A percentile compares a stretch with the other conserved stretches of the same genome.
phyloP scores from a whole-genome alignment of 2,113 vertebrate genomes.

The Embiotoca jacksoni region DNA sequence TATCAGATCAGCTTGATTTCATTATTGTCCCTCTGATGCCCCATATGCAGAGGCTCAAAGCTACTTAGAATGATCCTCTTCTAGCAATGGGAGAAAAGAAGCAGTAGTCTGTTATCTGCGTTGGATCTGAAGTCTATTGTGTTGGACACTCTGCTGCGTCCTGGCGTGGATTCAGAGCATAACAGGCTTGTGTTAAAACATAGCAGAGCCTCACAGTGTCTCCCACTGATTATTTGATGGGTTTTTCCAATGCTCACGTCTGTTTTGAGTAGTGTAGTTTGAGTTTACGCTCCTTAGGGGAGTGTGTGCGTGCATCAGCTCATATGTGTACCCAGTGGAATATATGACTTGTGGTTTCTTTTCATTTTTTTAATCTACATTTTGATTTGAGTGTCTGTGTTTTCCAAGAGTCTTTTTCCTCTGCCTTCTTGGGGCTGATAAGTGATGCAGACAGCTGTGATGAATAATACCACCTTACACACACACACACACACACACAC shows the following conservation, averaged over 20 bases:
- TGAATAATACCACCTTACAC: constrained; percentile 59
- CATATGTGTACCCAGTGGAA: constrained; percentile 36
- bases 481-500: constrained; percentile 9
- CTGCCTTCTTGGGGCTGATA: constrained; percentile 67
- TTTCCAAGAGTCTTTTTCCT: constrained; percentile 44
- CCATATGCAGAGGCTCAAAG: constrained; percentile 63
- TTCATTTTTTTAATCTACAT: constrained; percentile 60
- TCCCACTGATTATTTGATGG: constrained; percentile 65
- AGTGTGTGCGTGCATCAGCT: constrained; percentile 8
- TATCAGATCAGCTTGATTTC: constrained; percentile 77
- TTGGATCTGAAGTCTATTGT: constrained; percentile 53
- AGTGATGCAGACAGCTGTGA: constrained; percentile 73
- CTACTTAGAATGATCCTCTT: constrained; percentile 71
- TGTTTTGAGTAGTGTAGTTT: constrained; percentile 31
- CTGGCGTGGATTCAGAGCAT: constrained; percentile 60
- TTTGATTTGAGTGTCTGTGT: constrained; percentile 57
- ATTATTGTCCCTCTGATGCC: constrained; percentile 67
- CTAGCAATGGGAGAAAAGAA: constrained; percentile 53
- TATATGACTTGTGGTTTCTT: constrained; percentile 61
- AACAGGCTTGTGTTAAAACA: constrained; percentile 62
- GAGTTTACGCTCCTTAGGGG: constrained; percentile 14
- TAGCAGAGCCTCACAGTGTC: constrained; percentile 39
- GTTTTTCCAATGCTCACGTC: constrained; percentile 37
- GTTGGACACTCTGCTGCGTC: constrained; percentile 46
- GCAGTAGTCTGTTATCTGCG: constrained; percentile 58